Percentiles rank a stretch among this genome's conserved stretches.
Evolutionary conservation across 2,888 invertebrate genomes (phyloP).

Genomic region (Tromatobia lineatoria): DNA sequence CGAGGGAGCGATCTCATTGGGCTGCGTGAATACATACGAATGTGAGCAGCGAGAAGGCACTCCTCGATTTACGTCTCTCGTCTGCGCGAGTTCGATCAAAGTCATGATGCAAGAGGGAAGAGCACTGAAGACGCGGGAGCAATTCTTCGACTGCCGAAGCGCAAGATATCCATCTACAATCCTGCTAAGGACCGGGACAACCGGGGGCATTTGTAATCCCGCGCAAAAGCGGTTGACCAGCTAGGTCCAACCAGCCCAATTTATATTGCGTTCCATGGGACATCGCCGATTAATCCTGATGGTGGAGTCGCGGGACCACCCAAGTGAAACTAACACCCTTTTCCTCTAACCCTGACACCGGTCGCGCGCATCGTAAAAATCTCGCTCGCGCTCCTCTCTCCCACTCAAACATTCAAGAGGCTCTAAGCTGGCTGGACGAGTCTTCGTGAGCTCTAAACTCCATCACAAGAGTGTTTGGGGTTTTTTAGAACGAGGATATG

Average conservation of each 20-base stretch:
- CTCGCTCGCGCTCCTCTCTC: constrained; percentile 65
- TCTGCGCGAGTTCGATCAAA: constrained; percentile 78
- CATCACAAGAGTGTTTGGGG: constrained; percentile 63
- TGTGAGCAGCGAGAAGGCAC: constrained; percentile 28
- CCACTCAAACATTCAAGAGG: constrained; percentile 45
- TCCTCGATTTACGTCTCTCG: constrained; percentile 67
- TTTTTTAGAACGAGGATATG: constrained; percentile 61
- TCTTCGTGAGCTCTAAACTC: constrained; percentile 55
- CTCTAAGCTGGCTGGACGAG: constrained; percentile 21
- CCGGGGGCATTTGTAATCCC: constrained; percentile 82
- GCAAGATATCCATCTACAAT: constrained; percentile 83
- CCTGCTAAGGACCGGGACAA: constrained; percentile 79
- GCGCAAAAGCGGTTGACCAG: constrained; percentile 74
- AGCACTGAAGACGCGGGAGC: constrained; percentile 68
- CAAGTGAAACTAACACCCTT: constrained; percentile 83
- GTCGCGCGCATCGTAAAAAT: constrained; percentile 81
- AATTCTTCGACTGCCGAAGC: constrained; percentile 74
- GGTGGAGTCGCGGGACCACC: constrained; percentile 84
- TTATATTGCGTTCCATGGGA: constrained; percentile 83
- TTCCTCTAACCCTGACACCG: constrained; percentile 78
- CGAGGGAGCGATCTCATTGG: constrained; percentile 4
- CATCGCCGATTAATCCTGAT: constrained; percentile 84
- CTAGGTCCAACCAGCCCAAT: constrained; percentile 79
- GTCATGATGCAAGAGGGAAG: constrained; percentile 66
- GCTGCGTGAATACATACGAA: constrained; percentile 15